Conservation (phyloP, 2,888 invertebrate species). For the Andrena minutula region DNA sequence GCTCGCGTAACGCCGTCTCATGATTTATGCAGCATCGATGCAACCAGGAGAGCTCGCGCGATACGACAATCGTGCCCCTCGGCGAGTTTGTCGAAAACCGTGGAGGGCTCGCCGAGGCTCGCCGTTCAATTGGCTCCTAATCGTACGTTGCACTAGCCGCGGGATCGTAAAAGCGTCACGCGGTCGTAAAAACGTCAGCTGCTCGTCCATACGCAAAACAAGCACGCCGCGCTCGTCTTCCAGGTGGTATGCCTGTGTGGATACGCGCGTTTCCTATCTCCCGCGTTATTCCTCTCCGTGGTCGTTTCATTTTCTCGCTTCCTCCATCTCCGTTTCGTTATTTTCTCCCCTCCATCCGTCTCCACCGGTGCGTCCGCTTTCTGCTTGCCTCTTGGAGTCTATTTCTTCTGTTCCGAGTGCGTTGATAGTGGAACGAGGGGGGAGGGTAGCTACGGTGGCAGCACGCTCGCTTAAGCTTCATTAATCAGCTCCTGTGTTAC, state of each 20-base stretch:
- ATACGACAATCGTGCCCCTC: slow-evolving; percentile 22
- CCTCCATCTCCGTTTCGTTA: neutral
- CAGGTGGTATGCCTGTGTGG: slow-evolving; percentile 9
- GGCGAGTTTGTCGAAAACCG: slow-evolving; percentile 51
- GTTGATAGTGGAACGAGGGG: neutral
- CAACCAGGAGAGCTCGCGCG: neutral
- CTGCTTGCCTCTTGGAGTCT: neutral
- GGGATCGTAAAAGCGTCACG: slow-evolving; percentile 68
- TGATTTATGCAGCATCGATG: slow-evolving; percentile 27
- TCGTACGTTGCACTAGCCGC: slow-evolving; percentile 72
- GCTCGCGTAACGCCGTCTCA: slow-evolving; percentile 29
- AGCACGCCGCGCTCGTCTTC: slow-evolving; percentile 26
- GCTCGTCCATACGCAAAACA: slow-evolving; percentile 54
- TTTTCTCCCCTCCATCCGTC: neutral
- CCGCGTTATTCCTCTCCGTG: neutral
- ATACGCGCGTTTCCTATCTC: slow-evolving; percentile 1
- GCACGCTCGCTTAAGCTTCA: too few species aligned
- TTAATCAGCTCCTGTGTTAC: too few species aligned
- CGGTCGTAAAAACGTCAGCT: slow-evolving; percentile 69
- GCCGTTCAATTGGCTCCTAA: slow-evolving; percentile 70
- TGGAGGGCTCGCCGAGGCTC: slow-evolving; percentile 15
- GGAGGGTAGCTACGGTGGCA: too few species aligned
- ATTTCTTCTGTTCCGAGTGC: neutral
- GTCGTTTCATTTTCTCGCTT: neutral
- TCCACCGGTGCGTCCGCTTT: neutral